phyloP scores from a whole-genome alignment of 1,140 invertebrate species.

The Oedothorax gibbosus region DNA sequence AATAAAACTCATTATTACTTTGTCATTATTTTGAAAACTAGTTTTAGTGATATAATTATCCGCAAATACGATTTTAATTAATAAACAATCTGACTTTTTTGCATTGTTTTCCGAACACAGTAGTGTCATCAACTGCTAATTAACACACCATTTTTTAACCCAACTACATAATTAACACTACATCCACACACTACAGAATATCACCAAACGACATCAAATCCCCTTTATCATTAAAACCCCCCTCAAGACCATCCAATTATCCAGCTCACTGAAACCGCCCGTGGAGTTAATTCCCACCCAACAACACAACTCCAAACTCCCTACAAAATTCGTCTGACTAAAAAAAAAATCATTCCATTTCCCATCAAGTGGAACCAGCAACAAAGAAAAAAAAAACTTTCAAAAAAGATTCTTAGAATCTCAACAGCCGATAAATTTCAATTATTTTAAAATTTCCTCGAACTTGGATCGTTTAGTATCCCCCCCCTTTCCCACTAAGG shows the following conservation, averaged over 20 bases:
- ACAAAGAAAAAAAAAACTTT: constrained; percentile 22
- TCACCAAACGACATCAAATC: not conserved
- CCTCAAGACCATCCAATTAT: not conserved
- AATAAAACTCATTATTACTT: too few relatives aligned
- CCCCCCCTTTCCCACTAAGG: constrained; percentile 24
- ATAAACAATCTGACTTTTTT: too few relatives aligned
- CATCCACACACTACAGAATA: not conserved
- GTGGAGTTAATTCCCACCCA: constrained; percentile 9
- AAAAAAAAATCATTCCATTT: constrained; percentile 18
- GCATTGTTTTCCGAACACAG: too few relatives aligned
- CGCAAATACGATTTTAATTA: too few relatives aligned
- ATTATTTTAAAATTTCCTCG: constrained; percentile 56
- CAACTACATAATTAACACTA: not conserved
- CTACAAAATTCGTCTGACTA: too few relatives aligned
- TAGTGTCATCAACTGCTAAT: too few relatives aligned
- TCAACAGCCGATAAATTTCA: constrained; percentile 53
- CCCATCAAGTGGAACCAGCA: constrained; percentile 13
- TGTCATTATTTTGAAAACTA: too few relatives aligned
- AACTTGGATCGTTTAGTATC: constrained; percentile 8
- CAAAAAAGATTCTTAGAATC: constrained; percentile 37
- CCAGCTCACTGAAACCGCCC: not conserved
- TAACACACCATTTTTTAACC: too few relatives aligned
- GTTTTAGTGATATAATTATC: too few relatives aligned
- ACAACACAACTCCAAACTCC: not conserved
- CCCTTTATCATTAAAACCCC: not conserved